phyloP scores from a whole-genome alignment of 2,797 vertebrate genomes.

The Leptoclinus maculatus region DNA sequence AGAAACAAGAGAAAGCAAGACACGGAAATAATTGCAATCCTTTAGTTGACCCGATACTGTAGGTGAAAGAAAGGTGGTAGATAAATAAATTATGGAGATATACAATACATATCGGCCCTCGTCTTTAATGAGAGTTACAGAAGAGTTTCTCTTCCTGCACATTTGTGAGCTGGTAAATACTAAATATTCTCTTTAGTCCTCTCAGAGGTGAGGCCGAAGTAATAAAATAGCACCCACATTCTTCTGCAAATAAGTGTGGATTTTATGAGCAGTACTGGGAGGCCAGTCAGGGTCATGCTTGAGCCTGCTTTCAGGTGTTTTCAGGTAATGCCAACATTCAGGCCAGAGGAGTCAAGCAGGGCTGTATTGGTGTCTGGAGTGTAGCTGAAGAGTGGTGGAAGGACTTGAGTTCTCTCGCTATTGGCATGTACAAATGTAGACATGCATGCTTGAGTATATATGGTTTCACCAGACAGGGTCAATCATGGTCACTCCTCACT shows the following conservation, averaged over 20 bases:
- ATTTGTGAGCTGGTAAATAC: constrained; percentile 29
- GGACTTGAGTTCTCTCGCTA: neutral
- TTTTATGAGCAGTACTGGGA: constrained; percentile 6
- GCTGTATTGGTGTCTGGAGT: constrained; percentile 30
- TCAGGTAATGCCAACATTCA: constrained; percentile 38
- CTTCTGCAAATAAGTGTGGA: constrained; percentile 24
- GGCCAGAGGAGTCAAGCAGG: constrained; percentile 12
- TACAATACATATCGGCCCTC: neutral
- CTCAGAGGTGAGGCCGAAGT: constrained; percentile 3
- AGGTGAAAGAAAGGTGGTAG: neutral
- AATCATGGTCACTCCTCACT: constrained; percentile 33
- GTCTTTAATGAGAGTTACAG: constrained; percentile 1
- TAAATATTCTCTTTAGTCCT: constrained; percentile 14
- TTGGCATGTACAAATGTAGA: neutral
- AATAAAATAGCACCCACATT: constrained; percentile 33
- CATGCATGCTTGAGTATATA: constrained; percentile 1
- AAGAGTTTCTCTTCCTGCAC: constrained; percentile 13
- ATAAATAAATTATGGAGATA: neutral
- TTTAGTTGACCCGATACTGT: neutral
- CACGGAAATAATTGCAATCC: neutral
- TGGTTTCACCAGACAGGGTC: constrained; percentile 11
- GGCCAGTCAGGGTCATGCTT: constrained; percentile 22
- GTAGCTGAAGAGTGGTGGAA: constrained; percentile 8
- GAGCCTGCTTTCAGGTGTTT: constrained; percentile 39
- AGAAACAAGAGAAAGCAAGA: neutral